phyloP scores from a whole-genome alignment of 1,140 invertebrate genomes.

The Danaus plexippus region DNA sequence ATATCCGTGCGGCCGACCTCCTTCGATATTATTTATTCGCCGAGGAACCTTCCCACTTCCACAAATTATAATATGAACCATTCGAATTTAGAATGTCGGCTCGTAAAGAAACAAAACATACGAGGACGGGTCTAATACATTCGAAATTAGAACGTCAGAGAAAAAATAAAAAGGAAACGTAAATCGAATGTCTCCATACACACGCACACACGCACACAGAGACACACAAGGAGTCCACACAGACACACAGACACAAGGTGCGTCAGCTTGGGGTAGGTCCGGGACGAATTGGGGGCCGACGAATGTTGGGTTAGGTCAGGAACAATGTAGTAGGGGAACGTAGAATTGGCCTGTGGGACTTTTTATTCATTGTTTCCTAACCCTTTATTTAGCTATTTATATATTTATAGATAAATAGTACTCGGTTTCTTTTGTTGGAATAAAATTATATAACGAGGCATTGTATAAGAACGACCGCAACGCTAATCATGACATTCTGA shows the following conservation, averaged over 20 bases:
- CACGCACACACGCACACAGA: conserved; percentile 32
- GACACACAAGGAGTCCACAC: conserved; percentile 11
- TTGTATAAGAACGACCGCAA: conserved; percentile 10
- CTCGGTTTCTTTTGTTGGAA: background rate
- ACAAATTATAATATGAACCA: background rate
- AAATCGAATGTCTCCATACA: conserved; percentile 46
- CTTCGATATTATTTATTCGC: too few relatives aligned
- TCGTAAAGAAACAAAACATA: background rate
- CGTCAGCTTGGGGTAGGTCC: conserved; percentile 59
- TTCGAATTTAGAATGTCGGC: conserved; percentile 1
- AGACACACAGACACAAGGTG: conserved; percentile 26
- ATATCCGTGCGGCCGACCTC: background rate
- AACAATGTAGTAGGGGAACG: conserved; percentile 40
- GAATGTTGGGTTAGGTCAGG: conserved; percentile 62
- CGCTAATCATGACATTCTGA: conserved; percentile 15
- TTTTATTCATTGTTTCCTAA: conserved; percentile 16
- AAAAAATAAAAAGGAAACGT: conserved; percentile 30
- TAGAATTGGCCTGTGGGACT: conserved; percentile 31
- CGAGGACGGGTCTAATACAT: conserved; percentile 2
- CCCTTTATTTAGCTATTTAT: conserved; percentile 5
- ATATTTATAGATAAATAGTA: background rate
- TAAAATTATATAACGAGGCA: conserved; percentile 1
- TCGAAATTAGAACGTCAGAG: conserved; percentile 9
- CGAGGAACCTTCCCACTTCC: too few relatives aligned
- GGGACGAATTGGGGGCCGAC: conserved; percentile 57